Evolutionary conservation across 37 sponge, comb jelly and placozoan genomes (phyloP).

Genomic region (Spongilla lacustris): DNA sequence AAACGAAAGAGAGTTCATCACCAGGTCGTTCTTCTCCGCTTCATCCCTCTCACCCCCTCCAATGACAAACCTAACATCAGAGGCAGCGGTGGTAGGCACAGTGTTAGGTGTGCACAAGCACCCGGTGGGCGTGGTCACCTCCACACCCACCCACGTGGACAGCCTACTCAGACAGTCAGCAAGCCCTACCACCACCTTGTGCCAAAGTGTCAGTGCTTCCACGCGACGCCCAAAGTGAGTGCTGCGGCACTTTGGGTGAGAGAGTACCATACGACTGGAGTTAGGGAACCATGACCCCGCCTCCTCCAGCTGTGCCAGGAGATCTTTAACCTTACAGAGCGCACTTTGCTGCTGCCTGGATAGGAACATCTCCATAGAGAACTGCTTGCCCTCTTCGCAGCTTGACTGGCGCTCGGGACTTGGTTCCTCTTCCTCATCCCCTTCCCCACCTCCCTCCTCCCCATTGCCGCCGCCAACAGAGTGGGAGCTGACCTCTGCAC

Average conservation of each 20-base stretch:
- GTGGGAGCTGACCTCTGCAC: background rate
- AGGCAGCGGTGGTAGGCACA: background rate
- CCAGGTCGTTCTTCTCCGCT: background rate
- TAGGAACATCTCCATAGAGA: conserved; percentile 27
- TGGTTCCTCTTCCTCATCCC: background rate
- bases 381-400: background rate
- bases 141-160: conserved; percentile 48
- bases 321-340: conserved; percentile 13
- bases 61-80: background rate
- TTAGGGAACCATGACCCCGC: conserved; percentile 41
- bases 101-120: background rate
- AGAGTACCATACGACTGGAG: conserved; percentile 38
- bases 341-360: conserved; percentile 18
- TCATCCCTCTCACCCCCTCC: background rate
- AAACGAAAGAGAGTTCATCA: no score
- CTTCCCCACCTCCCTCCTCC: background rate
- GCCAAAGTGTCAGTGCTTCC: conserved; percentile 66
- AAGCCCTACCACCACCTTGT: conserved; percentile 48
- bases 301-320: conserved; percentile 51
- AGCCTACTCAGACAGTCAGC: conserved; percentile 30
- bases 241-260: conserved; percentile 33
- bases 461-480: background rate
- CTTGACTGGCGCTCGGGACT: background rate
- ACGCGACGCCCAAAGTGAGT: conserved; percentile 43
- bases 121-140: background rate